phyloP scores from a whole-genome alignment of 2,113 vertebrate genomes.

The Gopherus flavomarginatus region DNA sequence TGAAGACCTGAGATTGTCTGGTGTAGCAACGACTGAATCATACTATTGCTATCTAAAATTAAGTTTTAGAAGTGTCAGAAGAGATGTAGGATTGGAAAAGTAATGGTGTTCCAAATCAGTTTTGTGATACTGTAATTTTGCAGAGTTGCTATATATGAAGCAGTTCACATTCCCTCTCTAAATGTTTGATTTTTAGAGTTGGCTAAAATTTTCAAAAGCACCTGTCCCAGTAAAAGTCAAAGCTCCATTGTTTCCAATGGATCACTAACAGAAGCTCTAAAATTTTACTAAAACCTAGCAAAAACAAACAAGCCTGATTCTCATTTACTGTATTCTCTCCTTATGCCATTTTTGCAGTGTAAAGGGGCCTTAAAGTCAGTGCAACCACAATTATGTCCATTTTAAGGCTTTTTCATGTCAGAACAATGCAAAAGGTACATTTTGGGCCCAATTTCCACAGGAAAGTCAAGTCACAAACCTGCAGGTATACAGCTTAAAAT shows the following conservation, averaged over 20 bases:
- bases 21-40: not conserved
- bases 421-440: not conserved
- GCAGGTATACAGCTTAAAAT: not conserved
- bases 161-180: not conserved
- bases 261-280: not conserved
- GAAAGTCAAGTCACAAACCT: not conserved
- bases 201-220: not conserved
- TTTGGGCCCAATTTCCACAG: too few species aligned
- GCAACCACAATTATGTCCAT: not conserved
- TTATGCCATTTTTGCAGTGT: not conserved
- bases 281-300: not conserved
- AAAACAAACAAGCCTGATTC: not conserved
- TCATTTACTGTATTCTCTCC: not conserved
- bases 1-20: not conserved
- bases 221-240: not conserved
- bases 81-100: not conserved
- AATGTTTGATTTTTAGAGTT: accelerated
- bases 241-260: not conserved
- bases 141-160: not conserved
- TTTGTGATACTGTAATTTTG: not conserved
- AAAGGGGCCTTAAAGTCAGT: not conserved
- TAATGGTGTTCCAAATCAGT: not conserved
- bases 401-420: not conserved
- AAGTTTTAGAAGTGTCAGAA: not conserved
- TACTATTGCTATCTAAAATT: not conserved